Base-by-base conservation (phyloP, 1,140 invertebrate species). In the Plodia interpunctella region DNA sequence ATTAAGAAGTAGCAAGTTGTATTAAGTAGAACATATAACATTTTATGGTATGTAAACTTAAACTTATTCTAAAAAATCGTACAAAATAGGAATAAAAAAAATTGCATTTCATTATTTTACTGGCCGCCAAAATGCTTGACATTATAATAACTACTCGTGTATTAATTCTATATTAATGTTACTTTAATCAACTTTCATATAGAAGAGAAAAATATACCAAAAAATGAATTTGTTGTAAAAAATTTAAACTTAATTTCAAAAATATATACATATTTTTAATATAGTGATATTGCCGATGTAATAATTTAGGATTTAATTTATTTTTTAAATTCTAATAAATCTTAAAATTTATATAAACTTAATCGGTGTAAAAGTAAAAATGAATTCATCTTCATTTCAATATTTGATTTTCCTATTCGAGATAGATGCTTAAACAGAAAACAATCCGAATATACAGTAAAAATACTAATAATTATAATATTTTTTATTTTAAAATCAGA, bases 121-220 rank as follows among this genome's bases (percentile, higher is more conserved):
- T 63, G 61, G 61, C 61, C 61, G 55, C n/a, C 51, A 58, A 63
- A 63, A 63, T 63, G 61, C 61, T 57, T 35, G 55, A 55, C 49
- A 61, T 35, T 5, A 30, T 30, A 25, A 13, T 57, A 53, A 52
- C 35, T 58, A 52, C 5, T 55, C 21, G 44, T 49, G 49, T 55
- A 49, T 30, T 32, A 25, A 25, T 25, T 3, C 21, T 25, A 25
- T 25, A 25, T 25, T 25, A 25, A 25, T 25, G 6, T 25, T 25
- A 25, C 21, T 25, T 25, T 25, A 25, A 25, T 6, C 21, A 6
- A 25, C 2, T n/a, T 25, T 25, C 21, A 25, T 25, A 25, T 2
- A 25, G 21, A 25, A 25, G 21, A 25, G 6, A 25, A 25, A 25
- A n/a, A n/a, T n/a, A 25, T 25, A 25, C 6, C 21, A 25, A 25